Evolutionary conservation across 2,888 invertebrate species (phyloP), one percentile per base, ranked within the genome.

Genomic region (Neelides folsomi): DNA sequence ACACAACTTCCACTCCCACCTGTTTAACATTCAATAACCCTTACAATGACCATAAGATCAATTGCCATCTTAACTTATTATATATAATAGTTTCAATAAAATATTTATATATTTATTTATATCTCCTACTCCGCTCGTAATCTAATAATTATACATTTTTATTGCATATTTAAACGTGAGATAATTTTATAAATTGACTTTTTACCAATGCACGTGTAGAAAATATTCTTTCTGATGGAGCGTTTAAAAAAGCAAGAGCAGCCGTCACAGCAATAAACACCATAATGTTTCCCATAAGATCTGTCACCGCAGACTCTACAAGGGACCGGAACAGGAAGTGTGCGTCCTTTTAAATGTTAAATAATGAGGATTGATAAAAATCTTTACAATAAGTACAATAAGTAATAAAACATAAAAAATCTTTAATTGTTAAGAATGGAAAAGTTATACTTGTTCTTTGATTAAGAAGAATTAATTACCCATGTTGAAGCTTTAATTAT

Each of bases 181-280:
- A n/a, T n/a, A n/a, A n/a, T n/a, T 27, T 10, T 15, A 15, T 10
- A 46, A 15, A 10, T 18, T 2, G 40, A n/a, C 10, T 13, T 71
- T 76, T 73, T 71, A 83, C 83, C 79, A 60, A 86, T 86, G 69
- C 88, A 88, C 20, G 79, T 77, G 67, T 86, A 88, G 16, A 77
- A 70, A 47, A 81, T 81, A 41, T 79, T 79, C 56, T 80, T 79
- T 42, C 88, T 74, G 43, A 88, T 79, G 59, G 83, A 84, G 62
- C 88, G 74, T 69, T 89, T 89, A 72, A 89, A 89, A 70, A 89
- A 89, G 66, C 89, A 89, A 47, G 86, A 85, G 68, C 88, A 89
- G 1, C 88, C 88, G 67, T 89, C 88, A 69, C 88, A 89, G 66
- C 85, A 85, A 68, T 78, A 81, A 12, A 85, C 82, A 0, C 87